Percentiles rank a stretch among this genome's conserved stretches.
phyloP scores from a whole-genome alignment of 2,797 vertebrate species.

The Chloroceryle amazona region DNA sequence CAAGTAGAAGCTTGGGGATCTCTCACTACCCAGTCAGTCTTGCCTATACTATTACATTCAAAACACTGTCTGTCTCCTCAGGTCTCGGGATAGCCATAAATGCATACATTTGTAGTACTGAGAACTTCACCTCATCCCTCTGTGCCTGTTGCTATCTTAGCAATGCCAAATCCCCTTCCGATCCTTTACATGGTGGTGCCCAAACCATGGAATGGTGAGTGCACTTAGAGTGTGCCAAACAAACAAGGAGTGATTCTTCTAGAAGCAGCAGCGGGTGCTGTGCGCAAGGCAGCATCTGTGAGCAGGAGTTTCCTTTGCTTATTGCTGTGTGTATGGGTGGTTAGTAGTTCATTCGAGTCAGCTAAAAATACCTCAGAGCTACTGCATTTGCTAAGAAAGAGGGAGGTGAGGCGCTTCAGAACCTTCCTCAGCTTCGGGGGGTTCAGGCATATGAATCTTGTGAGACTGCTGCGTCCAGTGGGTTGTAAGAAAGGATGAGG shows the following conservation, averaged over 20 bases:
- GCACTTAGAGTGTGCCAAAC: background rate
- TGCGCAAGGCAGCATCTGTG: background rate
- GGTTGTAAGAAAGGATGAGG: background rate
- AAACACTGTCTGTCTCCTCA: background rate
- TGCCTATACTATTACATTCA: background rate
- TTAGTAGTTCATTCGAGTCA: background rate
- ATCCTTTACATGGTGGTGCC: background rate
- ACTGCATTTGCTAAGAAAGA: background rate
- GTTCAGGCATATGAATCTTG: background rate
- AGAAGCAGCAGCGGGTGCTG: background rate
- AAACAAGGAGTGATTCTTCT: background rate
- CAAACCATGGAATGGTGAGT: background rate
- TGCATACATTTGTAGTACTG: background rate
- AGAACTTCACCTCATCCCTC: background rate
- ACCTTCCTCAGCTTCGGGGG: rapidly evolving
- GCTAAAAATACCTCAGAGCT: background rate
- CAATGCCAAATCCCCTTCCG: background rate
- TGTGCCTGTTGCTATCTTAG: background rate
- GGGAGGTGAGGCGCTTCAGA: background rate
- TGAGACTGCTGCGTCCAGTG: background rate
- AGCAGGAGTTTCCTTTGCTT: background rate
- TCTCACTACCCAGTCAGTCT: background rate
- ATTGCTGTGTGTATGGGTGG: background rate
- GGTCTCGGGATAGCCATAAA: background rate
- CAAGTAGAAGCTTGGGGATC: background rate